Evolutionary conservation across 1,140 invertebrate genomes (phyloP).

Genomic region (Lucilia cuprina): DNA sequence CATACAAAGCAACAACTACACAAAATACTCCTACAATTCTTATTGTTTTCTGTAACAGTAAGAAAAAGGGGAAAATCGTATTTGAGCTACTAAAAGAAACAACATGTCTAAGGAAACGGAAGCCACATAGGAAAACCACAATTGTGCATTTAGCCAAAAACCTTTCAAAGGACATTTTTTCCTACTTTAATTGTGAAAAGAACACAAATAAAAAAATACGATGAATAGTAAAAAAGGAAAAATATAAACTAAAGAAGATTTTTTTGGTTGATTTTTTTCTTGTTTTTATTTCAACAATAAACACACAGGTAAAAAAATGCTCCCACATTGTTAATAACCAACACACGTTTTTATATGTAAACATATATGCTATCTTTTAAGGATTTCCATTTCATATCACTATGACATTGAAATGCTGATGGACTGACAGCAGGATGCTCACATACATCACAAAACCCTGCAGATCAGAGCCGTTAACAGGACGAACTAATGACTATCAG

Average conservation of each 20-base stretch:
- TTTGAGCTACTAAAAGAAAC: background rate
- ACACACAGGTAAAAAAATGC: conserved; percentile 27
- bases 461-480: no score
- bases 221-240: background rate
- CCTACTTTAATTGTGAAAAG: background rate
- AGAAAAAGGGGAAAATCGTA: background rate
- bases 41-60: background rate
- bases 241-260: no score
- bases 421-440: background rate
- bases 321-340: background rate
- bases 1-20: no score
- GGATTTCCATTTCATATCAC: background rate
- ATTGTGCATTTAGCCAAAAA: conserved; percentile 39
- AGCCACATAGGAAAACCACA: conserved; percentile 40
- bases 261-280: background rate
- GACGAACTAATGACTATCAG: no score
- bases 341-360: background rate
- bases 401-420: no score
- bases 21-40: background rate
- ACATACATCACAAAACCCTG: background rate
- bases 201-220: background rate
- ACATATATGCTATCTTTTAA: background rate
- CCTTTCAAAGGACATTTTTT: background rate
- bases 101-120: conserved; percentile 34
- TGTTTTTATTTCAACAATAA: background rate